These are phyloP conservation scores for Guaruba guarouba DNA, from an alignment of 2,113 vertebrate species.

Conservation along the genomic window DNA sequence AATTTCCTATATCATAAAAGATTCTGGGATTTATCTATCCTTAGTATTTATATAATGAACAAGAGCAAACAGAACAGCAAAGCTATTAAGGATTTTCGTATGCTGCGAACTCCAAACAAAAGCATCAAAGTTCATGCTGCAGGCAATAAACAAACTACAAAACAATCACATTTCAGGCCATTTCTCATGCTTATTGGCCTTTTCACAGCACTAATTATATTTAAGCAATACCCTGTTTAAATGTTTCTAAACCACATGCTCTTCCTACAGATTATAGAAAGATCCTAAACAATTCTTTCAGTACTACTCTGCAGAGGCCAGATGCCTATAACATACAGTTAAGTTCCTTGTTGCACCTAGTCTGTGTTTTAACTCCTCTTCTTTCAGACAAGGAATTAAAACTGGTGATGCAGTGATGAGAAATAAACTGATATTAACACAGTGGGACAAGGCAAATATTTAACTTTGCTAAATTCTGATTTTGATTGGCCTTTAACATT, in stretches of 20 bases:
- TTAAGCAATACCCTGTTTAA: background rate
- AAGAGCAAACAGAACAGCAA: background rate
- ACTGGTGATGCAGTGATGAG: background rate
- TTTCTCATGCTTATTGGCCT: background rate
- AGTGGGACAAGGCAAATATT: background rate
- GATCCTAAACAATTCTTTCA: background rate
- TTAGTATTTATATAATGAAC: background rate
- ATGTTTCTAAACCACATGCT: background rate
- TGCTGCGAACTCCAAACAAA: background rate
- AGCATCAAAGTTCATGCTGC: background rate
- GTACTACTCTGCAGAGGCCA: background rate
- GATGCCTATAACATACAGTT: background rate
- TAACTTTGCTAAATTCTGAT: background rate
- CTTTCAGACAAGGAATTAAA: background rate
- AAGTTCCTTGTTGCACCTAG: background rate
- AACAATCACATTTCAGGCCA: background rate
- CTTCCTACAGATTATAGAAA: background rate
- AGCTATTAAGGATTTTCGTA: background rate
- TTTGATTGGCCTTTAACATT: background rate
- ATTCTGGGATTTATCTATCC: background rate
- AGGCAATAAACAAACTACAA: background rate
- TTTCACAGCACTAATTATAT: background rate
- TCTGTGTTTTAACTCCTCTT: background rate
- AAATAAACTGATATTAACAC: background rate
- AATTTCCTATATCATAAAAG: background rate